Conservation (phyloP, 2,888 invertebrate species). For the Pilophorus perplexus region DNA sequence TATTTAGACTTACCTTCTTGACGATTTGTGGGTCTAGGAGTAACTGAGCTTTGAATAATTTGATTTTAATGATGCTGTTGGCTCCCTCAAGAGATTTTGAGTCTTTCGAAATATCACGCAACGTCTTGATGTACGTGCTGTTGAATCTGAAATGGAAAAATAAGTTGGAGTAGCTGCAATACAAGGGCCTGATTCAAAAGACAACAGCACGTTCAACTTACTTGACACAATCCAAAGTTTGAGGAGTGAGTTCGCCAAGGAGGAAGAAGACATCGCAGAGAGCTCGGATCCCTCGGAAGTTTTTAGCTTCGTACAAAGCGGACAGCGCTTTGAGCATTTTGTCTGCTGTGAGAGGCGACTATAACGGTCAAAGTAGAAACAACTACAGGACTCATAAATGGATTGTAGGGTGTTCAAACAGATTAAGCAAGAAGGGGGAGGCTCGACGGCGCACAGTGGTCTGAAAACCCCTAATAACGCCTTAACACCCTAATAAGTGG, state of each 20-base stretch:
- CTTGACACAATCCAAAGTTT: slow-evolving; percentile 16
- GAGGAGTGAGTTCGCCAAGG: slow-evolving; percentile 14
- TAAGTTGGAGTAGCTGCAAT: neutral
- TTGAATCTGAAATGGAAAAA: slow-evolving; percentile 8
- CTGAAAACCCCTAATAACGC: too few relatives aligned
- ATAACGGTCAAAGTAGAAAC: neutral
- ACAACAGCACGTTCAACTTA: neutral
- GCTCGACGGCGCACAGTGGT: neutral
- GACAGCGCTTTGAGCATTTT: slow-evolving; percentile 4
- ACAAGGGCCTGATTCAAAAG: neutral
- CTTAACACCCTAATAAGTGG: too few relatives aligned
- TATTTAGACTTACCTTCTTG: slow-evolving; percentile 14
- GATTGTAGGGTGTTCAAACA: neutral
- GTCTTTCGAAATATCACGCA: neutral
- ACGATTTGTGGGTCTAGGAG: slow-evolving; percentile 30
- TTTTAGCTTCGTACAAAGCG: neutral
- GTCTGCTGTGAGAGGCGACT: slow-evolving; percentile 8
- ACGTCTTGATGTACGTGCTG: neutral
- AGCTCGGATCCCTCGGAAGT: neutral
- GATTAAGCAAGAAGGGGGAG: too few relatives aligned
- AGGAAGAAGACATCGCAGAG: slow-evolving; percentile 13
- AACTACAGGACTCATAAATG: neutral
- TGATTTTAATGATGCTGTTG: neutral
- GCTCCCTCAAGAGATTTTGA: neutral
- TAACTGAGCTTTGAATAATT: slow-evolving; percentile 28